Conservation (phyloP, 2,113 vertebrate genomes). For the Protomyctophum bolini region DNA sequence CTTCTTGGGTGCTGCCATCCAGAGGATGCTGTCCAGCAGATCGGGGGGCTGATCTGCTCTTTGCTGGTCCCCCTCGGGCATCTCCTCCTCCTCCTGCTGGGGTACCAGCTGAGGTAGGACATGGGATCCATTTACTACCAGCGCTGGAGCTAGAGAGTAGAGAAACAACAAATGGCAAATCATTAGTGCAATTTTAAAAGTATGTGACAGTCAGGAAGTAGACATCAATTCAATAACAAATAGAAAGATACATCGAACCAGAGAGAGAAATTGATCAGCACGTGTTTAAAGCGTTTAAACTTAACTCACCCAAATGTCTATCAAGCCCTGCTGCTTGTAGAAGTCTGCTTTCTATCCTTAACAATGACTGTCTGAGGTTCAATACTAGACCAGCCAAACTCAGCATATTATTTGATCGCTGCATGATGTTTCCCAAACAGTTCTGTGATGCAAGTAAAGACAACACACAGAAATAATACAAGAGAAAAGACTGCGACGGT, state of each 20-base stretch:
- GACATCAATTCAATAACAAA: no score
- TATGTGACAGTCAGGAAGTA: no score
- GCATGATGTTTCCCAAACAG: background rate
- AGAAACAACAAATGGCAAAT: background rate
- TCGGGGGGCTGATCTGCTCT: conserved; percentile 45
- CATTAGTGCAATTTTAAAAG: no score
- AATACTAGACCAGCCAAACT: conserved; percentile 61
- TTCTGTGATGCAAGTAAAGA: background rate
- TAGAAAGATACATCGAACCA: no score
- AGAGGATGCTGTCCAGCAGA: conserved; percentile 81
- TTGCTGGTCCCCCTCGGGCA: conserved; percentile 25
- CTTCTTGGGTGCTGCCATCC: conserved; percentile 96
- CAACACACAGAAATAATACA: background rate
- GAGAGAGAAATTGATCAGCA: background rate
- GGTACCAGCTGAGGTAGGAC: conserved; percentile 59
- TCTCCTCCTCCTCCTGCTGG: background rate
- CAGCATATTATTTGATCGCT: conserved; percentile 49
- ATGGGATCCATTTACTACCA: conserved; percentile 77
- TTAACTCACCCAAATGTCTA: conserved; percentile 66
- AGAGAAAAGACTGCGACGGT: conserved; percentile 51
- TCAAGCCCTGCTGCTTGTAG: conserved; percentile 67
- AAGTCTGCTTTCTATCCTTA: conserved; percentile 69
- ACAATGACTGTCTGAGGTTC: conserved; percentile 66
- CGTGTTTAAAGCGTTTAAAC: background rate
- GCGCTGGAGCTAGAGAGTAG: conserved; percentile 77